Conservation (phyloP, 2,797 vertebrate genomes). For the Galagoides demidoff region DNA sequence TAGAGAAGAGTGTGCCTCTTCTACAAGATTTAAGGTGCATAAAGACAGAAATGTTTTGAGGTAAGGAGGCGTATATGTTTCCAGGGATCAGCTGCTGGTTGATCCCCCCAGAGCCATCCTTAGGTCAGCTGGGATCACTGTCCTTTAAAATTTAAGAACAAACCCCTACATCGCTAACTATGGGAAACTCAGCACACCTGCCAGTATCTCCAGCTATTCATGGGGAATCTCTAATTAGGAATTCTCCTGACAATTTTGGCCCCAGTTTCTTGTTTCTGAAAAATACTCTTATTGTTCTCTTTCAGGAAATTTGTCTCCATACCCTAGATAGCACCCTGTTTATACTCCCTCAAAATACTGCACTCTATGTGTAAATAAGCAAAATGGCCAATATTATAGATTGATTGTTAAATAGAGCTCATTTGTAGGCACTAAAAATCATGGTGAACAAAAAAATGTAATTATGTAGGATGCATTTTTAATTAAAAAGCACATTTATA, state of each 20-base stretch:
- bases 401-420: background rate
- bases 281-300: background rate
- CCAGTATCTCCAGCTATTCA: background rate
- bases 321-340: background rate
- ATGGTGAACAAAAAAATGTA: background rate
- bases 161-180: background rate
- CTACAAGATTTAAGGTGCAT: background rate
- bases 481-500: background rate
- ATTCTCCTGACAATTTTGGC: background rate
- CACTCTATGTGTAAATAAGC: background rate
- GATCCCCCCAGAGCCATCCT: background rate
- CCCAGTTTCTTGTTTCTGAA: background rate
- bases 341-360: background rate
- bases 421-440: slow-evolving; percentile 51
- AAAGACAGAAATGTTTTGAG: background rate
- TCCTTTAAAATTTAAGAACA: slow-evolving; percentile 10
- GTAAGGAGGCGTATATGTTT: background rate
- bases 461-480: background rate
- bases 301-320: background rate
- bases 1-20: background rate
- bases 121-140: background rate
- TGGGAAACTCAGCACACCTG: background rate
- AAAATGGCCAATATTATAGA: background rate
- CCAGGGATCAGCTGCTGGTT: background rate
- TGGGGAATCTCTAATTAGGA: background rate